These are phyloP conservation scores for Galagoides demidoff DNA, from an alignment of 2,797 vertebrate genomes.

Conservation along the genomic window DNA sequence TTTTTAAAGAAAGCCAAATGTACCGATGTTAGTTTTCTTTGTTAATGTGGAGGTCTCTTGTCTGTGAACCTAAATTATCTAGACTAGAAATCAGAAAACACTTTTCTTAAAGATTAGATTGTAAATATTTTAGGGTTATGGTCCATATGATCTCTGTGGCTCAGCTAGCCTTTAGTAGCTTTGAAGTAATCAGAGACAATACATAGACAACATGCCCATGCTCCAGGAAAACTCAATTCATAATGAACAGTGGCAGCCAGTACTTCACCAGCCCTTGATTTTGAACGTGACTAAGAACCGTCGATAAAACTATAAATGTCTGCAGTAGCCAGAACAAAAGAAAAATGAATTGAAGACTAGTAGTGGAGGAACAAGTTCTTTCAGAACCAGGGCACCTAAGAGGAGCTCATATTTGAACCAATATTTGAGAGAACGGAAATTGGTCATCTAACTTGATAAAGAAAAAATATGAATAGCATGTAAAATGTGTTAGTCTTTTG, in stretches of 20 bases:
- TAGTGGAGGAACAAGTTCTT: neutral
- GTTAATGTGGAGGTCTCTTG: neutral
- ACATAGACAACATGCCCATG: neutral
- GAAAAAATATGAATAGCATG: neutral
- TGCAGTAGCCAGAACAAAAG: neutral
- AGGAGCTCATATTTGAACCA: neutral
- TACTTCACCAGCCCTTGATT: neutral
- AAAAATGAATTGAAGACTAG: neutral
- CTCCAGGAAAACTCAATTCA: neutral
- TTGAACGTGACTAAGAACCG: neutral
- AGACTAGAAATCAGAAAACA: neutral
- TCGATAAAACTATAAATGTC: neutral
- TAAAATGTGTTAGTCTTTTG: neutral
- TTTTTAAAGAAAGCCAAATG: conserved; percentile 6
- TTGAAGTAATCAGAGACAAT: neutral
- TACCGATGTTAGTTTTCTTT: neutral
- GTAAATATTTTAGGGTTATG: neutral
- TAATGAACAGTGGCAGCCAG: neutral
- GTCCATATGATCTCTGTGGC: neutral
- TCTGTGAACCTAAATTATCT: conserved; percentile 33
- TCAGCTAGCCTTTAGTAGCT: neutral
- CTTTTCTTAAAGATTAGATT: neutral
- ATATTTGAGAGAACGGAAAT: neutral
- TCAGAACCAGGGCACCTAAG: neutral
- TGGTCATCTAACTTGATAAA: neutral